Base-by-base conservation (phyloP, 2,113 vertebrate species). In the Rhegmatorhina hoffmannsi region DNA sequence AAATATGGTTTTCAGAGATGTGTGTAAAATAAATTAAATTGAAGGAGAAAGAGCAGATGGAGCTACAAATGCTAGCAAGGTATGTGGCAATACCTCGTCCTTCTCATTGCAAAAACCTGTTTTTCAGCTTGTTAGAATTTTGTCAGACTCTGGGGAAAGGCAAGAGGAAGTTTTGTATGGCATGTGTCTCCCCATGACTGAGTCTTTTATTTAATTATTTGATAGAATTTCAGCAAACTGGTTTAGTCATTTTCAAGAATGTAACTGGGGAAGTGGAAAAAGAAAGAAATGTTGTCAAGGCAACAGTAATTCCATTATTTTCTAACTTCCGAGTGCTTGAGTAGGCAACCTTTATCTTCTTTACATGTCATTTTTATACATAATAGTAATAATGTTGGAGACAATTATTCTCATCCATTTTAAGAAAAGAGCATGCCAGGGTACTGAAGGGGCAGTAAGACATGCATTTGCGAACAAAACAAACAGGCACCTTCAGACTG, bases 281-380 rank as follows among this genome's bases (percentile, higher is more conserved):
- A 88, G 67, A 95, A 47, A 92, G 75, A 80, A 90, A 84, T 70
- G 92, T 96, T 95, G 94, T 81, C 93, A 96, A 93, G 95, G 92
- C 88, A 95, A 96, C 87, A 60, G 86, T 93, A 96, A 94, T 92
- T 76, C 90, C 68, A 88, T 94, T 93, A 92, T 95, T 91, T 95
- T 86, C 92, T 91, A 85, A 93, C 87, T 95, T 95, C 58, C 70
- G 34, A 91, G 58, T 88, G 82, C 59, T 82, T 93, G 63, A 88
- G 47, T 56, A 88, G 78, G 85, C 84, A 92, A 95, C 55, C 87
- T 90, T 93, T 92, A 66, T 83, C 43, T 92, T 91, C 59, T 80
- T 91, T 80, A 77, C 24, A 40, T 77, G 75, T 28, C 24, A 13
- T 91, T 94, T 95, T 95, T 80, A 43, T 52, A 73, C 50, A 87